These are phyloP conservation scores for Oxytorus armatus DNA, from an alignment of 2,888 invertebrate species.

Conservation along the genomic window DNA sequence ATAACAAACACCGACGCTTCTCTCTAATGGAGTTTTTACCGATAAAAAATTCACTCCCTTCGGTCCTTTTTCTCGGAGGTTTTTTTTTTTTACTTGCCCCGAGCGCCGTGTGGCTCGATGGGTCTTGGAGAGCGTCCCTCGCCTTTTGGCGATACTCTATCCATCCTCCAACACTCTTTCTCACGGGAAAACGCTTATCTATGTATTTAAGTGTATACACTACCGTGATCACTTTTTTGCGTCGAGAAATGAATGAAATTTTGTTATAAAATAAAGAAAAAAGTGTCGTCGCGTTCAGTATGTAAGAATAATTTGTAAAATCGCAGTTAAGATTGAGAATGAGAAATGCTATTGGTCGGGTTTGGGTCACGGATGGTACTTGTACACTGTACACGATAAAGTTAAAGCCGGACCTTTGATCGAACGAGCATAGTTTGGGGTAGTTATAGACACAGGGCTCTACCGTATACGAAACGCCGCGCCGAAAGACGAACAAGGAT, in stretches of 20 bases:
- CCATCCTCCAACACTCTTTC: constrained; percentile 38
- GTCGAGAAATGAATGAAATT: not conserved
- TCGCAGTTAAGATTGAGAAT: not conserved
- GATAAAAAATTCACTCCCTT: constrained; percentile 84
- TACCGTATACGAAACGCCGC: constrained; percentile 10
- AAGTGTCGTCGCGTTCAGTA: not conserved
- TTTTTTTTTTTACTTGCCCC: constrained; percentile 56
- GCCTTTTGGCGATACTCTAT: constrained; percentile 49
- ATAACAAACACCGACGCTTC: constrained; percentile 83
- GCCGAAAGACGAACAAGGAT: constrained; percentile 50
- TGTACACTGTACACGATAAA: constrained; percentile 15
- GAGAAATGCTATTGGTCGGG: not conserved
- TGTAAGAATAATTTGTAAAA: not conserved
- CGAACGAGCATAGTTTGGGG: constrained; percentile 27
- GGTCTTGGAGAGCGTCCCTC: constrained; percentile 49
- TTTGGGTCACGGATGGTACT: constrained; percentile 8
- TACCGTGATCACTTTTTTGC: not conserved
- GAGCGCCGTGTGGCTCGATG: constrained; percentile 56
- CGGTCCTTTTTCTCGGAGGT: constrained; percentile 74
- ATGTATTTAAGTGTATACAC: not conserved
- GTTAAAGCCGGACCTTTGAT: constrained; percentile 32
- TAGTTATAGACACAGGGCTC: constrained; percentile 20
- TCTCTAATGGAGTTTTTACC: constrained; percentile 84
- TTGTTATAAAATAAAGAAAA: not conserved
- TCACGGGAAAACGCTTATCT: constrained; percentile 50